Percentiles rank a stretch among this genome's conserved stretches.
Conservation (phyloP, 2,888 invertebrate species). For the Siphlonurus alternatus region DNA sequence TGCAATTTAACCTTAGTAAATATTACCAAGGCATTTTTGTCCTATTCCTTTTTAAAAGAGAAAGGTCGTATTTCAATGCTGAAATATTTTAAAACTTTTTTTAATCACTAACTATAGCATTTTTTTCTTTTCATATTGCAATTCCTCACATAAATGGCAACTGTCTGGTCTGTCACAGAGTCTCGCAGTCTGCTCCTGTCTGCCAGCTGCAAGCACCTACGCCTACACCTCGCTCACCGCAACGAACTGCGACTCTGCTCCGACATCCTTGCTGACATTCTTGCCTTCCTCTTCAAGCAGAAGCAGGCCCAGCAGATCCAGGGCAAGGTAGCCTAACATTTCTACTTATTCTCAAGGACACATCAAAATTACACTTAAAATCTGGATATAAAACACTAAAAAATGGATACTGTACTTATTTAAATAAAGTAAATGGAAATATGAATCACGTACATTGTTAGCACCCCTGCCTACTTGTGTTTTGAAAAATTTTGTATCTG, state of each 20-base stretch:
- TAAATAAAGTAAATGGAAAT: too few relatives aligned
- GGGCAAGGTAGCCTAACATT: slow-evolving; percentile 20
- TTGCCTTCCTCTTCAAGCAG: slow-evolving; percentile 43
- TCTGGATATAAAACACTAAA: too few relatives aligned
- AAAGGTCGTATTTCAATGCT: too few relatives aligned
- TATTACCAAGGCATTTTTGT: too few relatives aligned
- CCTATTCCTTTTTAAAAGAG: too few relatives aligned
- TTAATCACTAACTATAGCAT: slow-evolving; percentile 9
- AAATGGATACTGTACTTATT: too few relatives aligned
- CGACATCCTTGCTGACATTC: slow-evolving; percentile 71
- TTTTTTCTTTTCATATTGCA: too few relatives aligned
- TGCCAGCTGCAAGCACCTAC: slow-evolving; percentile 69
- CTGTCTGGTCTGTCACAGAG: too few relatives aligned
- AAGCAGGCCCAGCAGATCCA: slow-evolving; percentile 27
- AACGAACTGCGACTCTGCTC: slow-evolving; percentile 72
- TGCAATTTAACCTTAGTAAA: neutral
- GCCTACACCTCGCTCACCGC: slow-evolving; percentile 61
- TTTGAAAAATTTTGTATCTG: too few relatives aligned
- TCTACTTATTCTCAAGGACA: neutral
- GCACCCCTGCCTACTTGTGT: too few relatives aligned
- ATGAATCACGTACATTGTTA: too few relatives aligned
- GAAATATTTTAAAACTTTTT: slow-evolving; percentile 10
- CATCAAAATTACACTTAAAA: neutral
- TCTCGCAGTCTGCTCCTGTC: slow-evolving; percentile 68
- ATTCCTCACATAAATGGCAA: too few relatives aligned